Base-by-base conservation (phyloP, 2,888 invertebrate genomes). In the Myopa testacea region DNA sequence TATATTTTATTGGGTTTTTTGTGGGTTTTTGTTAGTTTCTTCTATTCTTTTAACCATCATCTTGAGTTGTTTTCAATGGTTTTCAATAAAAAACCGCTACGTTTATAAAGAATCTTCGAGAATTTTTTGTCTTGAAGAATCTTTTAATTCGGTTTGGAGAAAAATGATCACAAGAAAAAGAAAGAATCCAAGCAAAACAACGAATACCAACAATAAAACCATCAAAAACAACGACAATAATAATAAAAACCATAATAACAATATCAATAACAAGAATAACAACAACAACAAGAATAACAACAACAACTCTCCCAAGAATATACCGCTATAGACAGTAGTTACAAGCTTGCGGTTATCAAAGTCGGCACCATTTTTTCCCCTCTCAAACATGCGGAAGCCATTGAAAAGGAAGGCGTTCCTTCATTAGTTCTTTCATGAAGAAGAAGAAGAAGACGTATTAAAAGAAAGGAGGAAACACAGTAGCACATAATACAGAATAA, bases 321-420 rank as follows among this genome's bases (percentile, higher is more conserved):
- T 45, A 45, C 6, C 45, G 45, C 45, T 45, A 45, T 8, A 45
- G 6, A 45, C 10, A 45, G 45, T 14, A n/a, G 67, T 40, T 14
- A 40, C 1, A 40, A 67, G 7, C 58, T n/a, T n/a, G 58, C n/a
- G n/a, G 58, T n/a, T 58, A 58, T n/a, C 58, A n/a, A 6, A 45
- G 45, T 10, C 45, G 45, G 45, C 45, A 14, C n/a, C 58, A 52
- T 8, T 37, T 16, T 65, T 37, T 34, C 12, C 38, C 5, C 37
- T 37, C 6, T 8, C 50, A 50, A 14, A 16, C 40, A 69, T 60
- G 40, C 71, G 60, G 71, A 72, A 72, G 71, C 34, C 6, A 71
- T 58, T 52, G 71, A 71, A 71, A 71, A 58, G n/a, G 58, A 71
- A 71, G 71, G 58, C 52, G 71, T 58, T n/a, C 10, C 10, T 45